phyloP scores from a whole-genome alignment of 2,113 vertebrate species.

The Silurus glanis region DNA sequence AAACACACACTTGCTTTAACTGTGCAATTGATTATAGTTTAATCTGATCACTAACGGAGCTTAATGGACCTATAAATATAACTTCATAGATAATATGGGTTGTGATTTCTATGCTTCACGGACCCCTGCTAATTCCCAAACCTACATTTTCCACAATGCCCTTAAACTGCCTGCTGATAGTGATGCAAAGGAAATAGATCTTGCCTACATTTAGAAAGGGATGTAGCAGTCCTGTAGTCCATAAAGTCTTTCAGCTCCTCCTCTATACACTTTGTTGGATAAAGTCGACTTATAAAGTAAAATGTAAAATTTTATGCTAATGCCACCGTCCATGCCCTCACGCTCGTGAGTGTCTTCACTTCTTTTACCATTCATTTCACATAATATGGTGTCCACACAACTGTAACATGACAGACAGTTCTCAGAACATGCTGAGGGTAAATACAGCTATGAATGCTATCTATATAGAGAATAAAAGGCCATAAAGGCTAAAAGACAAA shows the following conservation, averaged over 20 bases:
- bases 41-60: neutral
- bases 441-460: no score
- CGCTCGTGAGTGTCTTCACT: neutral
- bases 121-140: no score
- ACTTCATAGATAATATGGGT: no score
- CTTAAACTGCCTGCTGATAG: neutral
- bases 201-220: neutral
- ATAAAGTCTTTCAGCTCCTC: neutral
- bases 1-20: neutral
- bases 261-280: neutral
- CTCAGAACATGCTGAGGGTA: no score
- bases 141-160: neutral
- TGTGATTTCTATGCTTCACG: no score
- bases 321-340: neutral
- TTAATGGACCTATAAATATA: no score
- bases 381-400: no score
- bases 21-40: neutral
- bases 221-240: no score
- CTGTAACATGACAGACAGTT: no score
- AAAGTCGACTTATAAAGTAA: neutral
- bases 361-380: no score
- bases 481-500: neutral
- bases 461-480: neutral
- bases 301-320: neutral
- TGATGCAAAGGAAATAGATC: neutral